These are phyloP conservation scores for Castor canadensis DNA, from an alignment of 2,113 vertebrate species.

Conservation along the genomic window DNA sequence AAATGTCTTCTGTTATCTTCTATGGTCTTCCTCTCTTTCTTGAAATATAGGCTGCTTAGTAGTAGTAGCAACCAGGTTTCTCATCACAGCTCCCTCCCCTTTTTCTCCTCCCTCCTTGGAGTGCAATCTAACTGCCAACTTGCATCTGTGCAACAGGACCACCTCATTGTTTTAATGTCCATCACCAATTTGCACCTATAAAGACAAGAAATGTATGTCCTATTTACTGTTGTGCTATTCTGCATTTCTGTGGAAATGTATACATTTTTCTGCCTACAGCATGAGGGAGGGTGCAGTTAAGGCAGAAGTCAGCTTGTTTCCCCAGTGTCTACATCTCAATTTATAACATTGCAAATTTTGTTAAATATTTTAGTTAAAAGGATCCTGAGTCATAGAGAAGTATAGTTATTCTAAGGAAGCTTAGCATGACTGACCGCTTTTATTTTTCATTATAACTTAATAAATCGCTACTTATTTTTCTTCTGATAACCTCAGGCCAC, in stretches of 20 bases:
- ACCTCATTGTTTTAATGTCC: slow-evolving; percentile 71
- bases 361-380: slow-evolving; percentile 76
- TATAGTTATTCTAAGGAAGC: slow-evolving; percentile 72
- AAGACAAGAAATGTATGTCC: slow-evolving; percentile 44
- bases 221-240: slow-evolving; percentile 51
- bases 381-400: slow-evolving; percentile 66
- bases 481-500: slow-evolving; percentile 58
- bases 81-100: neutral
- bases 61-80: neutral
- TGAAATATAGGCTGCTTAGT: neutral
- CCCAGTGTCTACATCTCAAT: slow-evolving; percentile 57
- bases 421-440: slow-evolving; percentile 14
- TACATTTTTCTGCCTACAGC: slow-evolving; percentile 54
- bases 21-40: neutral
- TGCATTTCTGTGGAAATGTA: slow-evolving; percentile 48
- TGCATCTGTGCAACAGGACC: slow-evolving; percentile 65
- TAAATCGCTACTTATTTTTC: slow-evolving; percentile 68
- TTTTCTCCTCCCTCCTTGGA: neutral
- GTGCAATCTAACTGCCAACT: slow-evolving; percentile 57
- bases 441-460: slow-evolving; percentile 66
- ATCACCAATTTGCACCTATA: slow-evolving; percentile 58
- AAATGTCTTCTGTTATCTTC: neutral
- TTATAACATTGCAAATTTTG: slow-evolving; percentile 70
- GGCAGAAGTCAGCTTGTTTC: neutral
- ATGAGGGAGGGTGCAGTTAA: slow-evolving; percentile 40